phyloP scores from a whole-genome alignment of 1,140 invertebrate species.

The Aphaenogaster rudis region DNA sequence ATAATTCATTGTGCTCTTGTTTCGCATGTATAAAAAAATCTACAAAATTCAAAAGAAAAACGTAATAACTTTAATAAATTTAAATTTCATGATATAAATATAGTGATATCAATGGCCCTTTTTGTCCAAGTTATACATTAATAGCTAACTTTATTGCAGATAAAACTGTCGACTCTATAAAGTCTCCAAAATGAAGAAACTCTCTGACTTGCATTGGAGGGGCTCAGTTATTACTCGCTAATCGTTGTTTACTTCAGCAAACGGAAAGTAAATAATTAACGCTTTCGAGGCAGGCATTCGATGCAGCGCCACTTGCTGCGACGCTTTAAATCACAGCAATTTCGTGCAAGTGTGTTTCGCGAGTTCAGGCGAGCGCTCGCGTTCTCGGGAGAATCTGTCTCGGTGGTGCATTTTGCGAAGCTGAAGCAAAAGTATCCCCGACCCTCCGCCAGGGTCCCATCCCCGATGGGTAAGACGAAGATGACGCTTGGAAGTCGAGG shows the following conservation, averaged over 20 bases:
- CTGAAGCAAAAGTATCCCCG: constrained; percentile 31
- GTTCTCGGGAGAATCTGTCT: constrained; percentile 64
- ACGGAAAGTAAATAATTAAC: constrained; percentile 24
- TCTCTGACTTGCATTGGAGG: constrained; percentile 1
- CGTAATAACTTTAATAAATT: neutral
- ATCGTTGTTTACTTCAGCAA: constrained; percentile 50
- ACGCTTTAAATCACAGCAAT: constrained; percentile 50
- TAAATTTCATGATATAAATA: neutral
- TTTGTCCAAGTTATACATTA: neutral
- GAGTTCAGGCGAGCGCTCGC: neutral
- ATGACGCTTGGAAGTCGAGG: constrained; percentile 62
- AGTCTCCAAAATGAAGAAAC: constrained; percentile 9
- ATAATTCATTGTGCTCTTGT: neutral
- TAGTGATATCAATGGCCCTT: neutral
- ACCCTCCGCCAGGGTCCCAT: neutral
- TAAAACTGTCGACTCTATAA: constrained; percentile 19
- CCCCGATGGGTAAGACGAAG: constrained; percentile 56
- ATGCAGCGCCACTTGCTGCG: constrained; percentile 17
- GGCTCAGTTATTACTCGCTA: constrained; percentile 36
- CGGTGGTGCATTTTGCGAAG: constrained; percentile 54
- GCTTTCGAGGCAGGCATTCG: constrained; percentile 28
- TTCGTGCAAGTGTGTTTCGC: constrained; percentile 54
- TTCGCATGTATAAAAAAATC: neutral
- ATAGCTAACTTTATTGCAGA: neutral
- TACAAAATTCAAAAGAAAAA: neutral